These are phyloP conservation scores for Eristalis tenax DNA, from an alignment of 2,888 invertebrate species.

Conservation along the genomic window DNA sequence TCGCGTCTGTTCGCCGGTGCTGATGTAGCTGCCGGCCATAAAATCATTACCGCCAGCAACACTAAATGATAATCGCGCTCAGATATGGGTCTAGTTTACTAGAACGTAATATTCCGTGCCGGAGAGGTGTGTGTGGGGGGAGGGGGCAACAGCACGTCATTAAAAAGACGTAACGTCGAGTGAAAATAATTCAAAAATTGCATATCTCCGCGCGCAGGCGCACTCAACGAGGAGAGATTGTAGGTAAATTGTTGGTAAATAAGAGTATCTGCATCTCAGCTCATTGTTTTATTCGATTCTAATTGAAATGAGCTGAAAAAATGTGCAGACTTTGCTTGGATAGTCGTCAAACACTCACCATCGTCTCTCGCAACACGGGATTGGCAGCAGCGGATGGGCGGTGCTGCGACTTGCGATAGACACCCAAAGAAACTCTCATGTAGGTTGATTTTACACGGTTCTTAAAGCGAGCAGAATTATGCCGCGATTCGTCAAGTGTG, in stretches of 20 bases:
- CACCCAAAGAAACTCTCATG: conserved; percentile 49
- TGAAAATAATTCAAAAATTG: conserved; percentile 16
- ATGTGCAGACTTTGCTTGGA: not conserved
- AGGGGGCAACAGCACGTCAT: not conserved
- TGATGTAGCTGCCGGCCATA: conserved; percentile 30
- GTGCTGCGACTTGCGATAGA: conserved; percentile 16
- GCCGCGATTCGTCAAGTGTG: conserved; percentile 64
- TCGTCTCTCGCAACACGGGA: not conserved
- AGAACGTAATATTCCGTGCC: conserved; percentile 39
- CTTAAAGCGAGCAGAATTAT: conserved; percentile 48
- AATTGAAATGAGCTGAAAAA: not conserved
- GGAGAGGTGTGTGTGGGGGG: not conserved
- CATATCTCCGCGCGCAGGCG: not conserved
- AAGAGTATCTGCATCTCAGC: conserved; percentile 14
- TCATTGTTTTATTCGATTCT: conserved; percentile 36
- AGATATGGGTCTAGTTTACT: conserved; percentile 71
- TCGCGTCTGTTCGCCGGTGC: not conserved
- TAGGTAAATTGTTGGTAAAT: conserved; percentile 7
- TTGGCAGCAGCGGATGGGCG: conserved; percentile 29
- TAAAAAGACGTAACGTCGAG: conserved; percentile 20
- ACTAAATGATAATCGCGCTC: conserved; percentile 61
- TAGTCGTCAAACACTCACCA: not conserved
- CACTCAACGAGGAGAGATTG: not conserved
- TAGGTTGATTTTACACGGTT: conserved; percentile 61
- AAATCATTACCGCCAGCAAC: conserved; percentile 63